A percentile compares a stretch with the other conserved stretches of the same genome.
Evolutionary conservation across 2,797 vertebrate species (phyloP).

Genomic region (Dendrocincla tyrannina): DNA sequence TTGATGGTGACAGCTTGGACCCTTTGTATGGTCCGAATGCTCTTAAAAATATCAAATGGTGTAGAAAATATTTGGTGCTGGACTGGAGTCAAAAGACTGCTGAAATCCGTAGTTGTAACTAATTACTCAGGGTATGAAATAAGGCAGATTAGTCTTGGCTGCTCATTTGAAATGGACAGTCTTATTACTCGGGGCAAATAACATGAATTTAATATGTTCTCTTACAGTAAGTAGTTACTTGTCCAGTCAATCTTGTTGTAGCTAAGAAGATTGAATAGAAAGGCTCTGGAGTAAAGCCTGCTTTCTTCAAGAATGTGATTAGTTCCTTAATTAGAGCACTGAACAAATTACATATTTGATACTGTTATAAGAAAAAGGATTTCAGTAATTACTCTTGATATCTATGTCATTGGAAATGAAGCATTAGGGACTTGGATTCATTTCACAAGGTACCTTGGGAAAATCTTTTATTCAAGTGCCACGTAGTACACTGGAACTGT

Average conservation of each 20-base stretch:
- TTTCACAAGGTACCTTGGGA: not conserved
- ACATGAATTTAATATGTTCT: conserved; percentile 19
- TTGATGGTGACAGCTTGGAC: not conserved
- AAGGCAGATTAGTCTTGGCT: not conserved
- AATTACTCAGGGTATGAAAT: not conserved
- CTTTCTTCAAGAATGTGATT: conserved; percentile 53
- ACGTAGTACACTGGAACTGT: not conserved
- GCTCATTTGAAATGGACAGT: not conserved
- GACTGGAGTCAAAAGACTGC: not conserved
- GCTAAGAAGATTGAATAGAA: conserved; percentile 11
- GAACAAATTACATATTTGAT: conserved; percentile 46
- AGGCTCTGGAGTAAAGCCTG: not conserved
- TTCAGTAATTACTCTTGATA: conserved; percentile 43
- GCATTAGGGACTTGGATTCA: not conserved
- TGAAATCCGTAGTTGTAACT: not conserved
- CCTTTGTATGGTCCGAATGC: not conserved
- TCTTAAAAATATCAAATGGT: not conserved
- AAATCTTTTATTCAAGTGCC: not conserved
- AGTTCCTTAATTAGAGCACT: conserved; percentile 54
- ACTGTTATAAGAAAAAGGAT: conserved; percentile 2
- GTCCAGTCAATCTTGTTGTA: not conserved
- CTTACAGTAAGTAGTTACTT: not conserved
- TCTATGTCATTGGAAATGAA: conserved; percentile 27
- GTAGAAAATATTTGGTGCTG: not conserved
- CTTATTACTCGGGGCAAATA: not conserved